Evolutionary conservation across 2,888 invertebrate species (phyloP).

Genomic region (Troglohyphantes excavatus): DNA sequence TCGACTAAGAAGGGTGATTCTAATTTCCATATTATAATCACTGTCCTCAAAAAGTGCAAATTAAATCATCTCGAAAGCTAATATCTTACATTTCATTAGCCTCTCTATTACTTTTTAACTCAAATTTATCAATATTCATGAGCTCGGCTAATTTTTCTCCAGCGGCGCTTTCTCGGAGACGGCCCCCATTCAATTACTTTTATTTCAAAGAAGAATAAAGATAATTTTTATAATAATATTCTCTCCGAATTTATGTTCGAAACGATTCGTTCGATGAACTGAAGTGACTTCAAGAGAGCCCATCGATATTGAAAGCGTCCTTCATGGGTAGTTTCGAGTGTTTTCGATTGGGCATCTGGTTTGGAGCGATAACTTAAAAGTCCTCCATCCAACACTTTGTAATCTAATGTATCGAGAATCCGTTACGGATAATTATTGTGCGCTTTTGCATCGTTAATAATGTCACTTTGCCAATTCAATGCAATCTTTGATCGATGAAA

Average conservation of each 20-base stretch:
- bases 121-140: slow-evolving; percentile 57
- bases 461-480: slow-evolving; percentile 18
- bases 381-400: background rate
- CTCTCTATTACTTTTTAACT: slow-evolving; percentile 36
- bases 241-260: background rate
- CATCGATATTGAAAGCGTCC: slow-evolving; percentile 24
- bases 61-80: slow-evolving; percentile 45
- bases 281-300: background rate
- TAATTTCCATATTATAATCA: slow-evolving; percentile 47
- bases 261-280: background rate
- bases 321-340: background rate
- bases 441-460: slow-evolving; percentile 13
- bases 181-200: background rate
- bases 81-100: slow-evolving; percentile 28
- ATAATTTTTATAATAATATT: background rate
- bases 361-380: slow-evolving; percentile 23
- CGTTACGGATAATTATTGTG: slow-evolving; percentile 24
- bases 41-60: slow-evolving; percentile 45
- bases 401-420: slow-evolving; percentile 28
- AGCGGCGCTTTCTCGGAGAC: background rate
- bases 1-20: background rate
- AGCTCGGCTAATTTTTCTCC: slow-evolving; percentile 26
- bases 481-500: slow-evolving; percentile 14
- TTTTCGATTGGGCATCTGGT: background rate
- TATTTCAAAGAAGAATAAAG: background rate